These are phyloP conservation scores for Salpingus planirostris DNA, from an alignment of 2,888 invertebrate species.

Conservation along the genomic window DNA sequence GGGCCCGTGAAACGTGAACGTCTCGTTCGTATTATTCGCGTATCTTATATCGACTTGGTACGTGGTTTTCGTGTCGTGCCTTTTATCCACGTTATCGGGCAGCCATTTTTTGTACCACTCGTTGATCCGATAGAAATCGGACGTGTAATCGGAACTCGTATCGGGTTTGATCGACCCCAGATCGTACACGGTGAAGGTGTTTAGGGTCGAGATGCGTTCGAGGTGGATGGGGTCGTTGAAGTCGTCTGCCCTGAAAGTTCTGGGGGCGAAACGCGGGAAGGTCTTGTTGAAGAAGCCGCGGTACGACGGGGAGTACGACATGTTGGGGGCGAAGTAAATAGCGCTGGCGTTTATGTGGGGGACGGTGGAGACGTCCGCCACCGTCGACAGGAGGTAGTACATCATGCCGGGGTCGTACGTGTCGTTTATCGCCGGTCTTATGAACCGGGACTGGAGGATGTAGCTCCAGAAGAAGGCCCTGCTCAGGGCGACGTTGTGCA, in stretches of 20 bases:
- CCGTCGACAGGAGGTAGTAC: conserved; percentile 91
- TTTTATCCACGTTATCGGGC: conserved; percentile 72
- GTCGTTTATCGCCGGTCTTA: conserved; percentile 81
- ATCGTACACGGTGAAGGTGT: conserved; percentile 81
- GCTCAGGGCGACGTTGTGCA: conserved; percentile 95
- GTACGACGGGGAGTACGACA: conserved; percentile 89
- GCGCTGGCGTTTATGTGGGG: conserved; percentile 87
- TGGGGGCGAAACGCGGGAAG: conserved; percentile 81
- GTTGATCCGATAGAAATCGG: conserved; percentile 82
- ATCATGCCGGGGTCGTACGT: conserved; percentile 96
- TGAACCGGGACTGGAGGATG: conserved; percentile 81
- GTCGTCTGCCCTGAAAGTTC: conserved; percentile 84
- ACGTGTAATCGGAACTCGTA: conserved; percentile 82
- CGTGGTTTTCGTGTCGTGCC: conserved; percentile 87
- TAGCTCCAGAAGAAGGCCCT: conserved; percentile 95
- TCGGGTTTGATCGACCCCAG: conserved; percentile 70
- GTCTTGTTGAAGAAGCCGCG: conserved; percentile 95
- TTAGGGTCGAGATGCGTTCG: conserved; percentile 89
- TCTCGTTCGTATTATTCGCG: conserved; percentile 90
- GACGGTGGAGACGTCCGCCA: conserved; percentile 91
- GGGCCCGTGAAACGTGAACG: conserved; percentile 93
- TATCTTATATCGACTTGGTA: conserved; percentile 85
- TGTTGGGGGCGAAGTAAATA: conserved; percentile 88
- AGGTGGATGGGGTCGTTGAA: conserved; percentile 94
- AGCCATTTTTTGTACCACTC: conserved; percentile 92